phyloP scores from a whole-genome alignment of 2,888 invertebrate species.

The Eristalis arbustorum region DNA sequence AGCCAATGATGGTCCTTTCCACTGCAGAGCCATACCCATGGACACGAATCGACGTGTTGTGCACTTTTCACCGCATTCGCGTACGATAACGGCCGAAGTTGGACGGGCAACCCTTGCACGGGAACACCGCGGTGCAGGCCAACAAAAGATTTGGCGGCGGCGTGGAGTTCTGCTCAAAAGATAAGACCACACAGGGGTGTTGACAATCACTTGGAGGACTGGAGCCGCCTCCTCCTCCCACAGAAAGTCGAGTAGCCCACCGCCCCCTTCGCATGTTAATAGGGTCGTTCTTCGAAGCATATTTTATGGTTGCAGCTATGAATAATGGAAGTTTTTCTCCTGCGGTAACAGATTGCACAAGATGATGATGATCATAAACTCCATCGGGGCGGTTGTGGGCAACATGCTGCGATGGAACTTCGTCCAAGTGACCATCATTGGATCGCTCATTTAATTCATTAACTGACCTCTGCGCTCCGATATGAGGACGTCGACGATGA shows the following conservation, averaged over 20 bases:
- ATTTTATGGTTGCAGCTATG: slow-evolving; percentile 38
- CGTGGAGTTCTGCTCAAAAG: not conserved
- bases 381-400: not conserved
- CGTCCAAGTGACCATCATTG: slow-evolving; percentile 27
- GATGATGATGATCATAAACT: slow-evolving; percentile 41
- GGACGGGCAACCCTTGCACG: not conserved
- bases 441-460: slow-evolving; percentile 66
- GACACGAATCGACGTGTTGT: slow-evolving; percentile 42
- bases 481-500: slow-evolving; percentile 1
- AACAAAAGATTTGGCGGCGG: not conserved
- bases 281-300: slow-evolving; percentile 38
- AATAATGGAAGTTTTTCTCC: slow-evolving; percentile 53
- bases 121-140: not conserved
- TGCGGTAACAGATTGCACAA: slow-evolving; percentile 53
- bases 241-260: not conserved
- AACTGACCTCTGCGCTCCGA: slow-evolving; percentile 40
- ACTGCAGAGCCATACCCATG: slow-evolving; percentile 19
- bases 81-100: slow-evolving; percentile 41
- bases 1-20: slow-evolving; percentile 46
- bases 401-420: slow-evolving; percentile 48
- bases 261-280: slow-evolving; percentile 27
- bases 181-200: slow-evolving; percentile 14
- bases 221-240: not conserved
- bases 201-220: slow-evolving; percentile 1
- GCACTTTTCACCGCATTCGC: slow-evolving; percentile 53